phyloP scores from a whole-genome alignment of 1,140 invertebrate genomes.

The Anoplophora glabripennis region DNA sequence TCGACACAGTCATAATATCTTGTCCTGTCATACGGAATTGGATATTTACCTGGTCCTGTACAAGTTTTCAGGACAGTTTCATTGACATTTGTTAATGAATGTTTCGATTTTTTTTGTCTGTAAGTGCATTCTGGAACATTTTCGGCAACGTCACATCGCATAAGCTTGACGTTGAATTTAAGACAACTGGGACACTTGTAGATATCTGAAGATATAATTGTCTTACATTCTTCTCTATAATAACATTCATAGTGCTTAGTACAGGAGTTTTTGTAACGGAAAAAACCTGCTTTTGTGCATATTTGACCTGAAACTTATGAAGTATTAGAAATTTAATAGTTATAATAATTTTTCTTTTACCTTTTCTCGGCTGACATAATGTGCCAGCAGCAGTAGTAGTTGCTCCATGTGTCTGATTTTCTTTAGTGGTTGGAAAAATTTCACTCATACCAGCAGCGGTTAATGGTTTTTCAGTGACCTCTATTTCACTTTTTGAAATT shows the following conservation, averaged over 20 bases:
- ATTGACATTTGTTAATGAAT: too few species aligned
- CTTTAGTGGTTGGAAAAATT: too few species aligned
- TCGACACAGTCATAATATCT: conserved; percentile 20
- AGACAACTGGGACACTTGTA: conserved; percentile 18
- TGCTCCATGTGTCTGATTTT: too few species aligned
- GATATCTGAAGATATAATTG: conserved; percentile 3
- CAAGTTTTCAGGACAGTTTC: conserved; percentile 4
- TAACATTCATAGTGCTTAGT: conserved; percentile 19
- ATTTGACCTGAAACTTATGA: not conserved
- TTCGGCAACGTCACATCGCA: conserved; percentile 19
- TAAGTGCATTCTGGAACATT: conserved; percentile 27
- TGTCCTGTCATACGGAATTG: conserved; percentile 22
- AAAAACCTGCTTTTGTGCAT: conserved; percentile 14
- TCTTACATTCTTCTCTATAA: conserved; percentile 6
- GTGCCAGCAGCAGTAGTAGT: too few species aligned
- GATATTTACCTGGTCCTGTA: conserved; percentile 23
- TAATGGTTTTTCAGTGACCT: too few species aligned
- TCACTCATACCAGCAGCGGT: too few species aligned
- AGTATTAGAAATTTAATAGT: not conserved
- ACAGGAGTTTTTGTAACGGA: conserved; percentile 21
- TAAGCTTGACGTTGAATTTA: conserved; percentile 21
- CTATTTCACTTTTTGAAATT: too few species aligned
- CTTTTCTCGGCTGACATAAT: too few species aligned
- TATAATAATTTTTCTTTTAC: too few species aligned
- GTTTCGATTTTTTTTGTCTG: not conserved